phyloP scores from a whole-genome alignment of 2,113 vertebrate species.

The Tiliqua scincoides region DNA sequence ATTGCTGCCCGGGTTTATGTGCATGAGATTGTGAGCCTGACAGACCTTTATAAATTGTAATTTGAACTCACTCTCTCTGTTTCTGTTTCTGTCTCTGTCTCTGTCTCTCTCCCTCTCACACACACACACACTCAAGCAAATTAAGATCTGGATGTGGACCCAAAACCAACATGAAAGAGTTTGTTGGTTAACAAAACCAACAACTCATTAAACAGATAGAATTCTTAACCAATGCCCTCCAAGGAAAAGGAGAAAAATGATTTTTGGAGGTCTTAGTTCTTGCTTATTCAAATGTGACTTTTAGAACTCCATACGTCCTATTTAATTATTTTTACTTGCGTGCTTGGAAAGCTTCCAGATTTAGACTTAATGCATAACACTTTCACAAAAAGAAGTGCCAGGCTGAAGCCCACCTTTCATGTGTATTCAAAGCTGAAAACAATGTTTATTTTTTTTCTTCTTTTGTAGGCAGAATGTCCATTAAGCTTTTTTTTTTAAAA shows the following conservation, averaged over 20 bases:
- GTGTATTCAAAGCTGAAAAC: slow-evolving; percentile 22
- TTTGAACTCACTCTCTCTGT: no score
- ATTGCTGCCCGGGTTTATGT: background rate
- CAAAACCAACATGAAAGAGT: no score
- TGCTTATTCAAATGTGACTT: background rate
- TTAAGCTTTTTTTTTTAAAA: background rate
- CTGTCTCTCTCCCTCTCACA: no score
- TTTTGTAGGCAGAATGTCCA: slow-evolving; percentile 3
- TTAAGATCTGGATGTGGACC: background rate
- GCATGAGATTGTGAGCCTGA: background rate
- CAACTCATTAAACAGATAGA: slow-evolving; percentile 8
- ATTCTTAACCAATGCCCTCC: background rate
- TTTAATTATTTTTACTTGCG: slow-evolving; percentile 44
- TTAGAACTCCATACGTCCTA: slow-evolving; percentile 5
- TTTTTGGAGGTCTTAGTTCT: slow-evolving; percentile 18
- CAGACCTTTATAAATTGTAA: background rate
- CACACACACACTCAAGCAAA: background rate
- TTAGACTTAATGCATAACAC: background rate
- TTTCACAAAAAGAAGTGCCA: background rate
- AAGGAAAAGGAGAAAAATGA: background rate
- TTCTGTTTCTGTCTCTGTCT: no score
- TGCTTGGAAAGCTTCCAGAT: slow-evolving; percentile 10
- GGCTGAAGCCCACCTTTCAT: background rate
- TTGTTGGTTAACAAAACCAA: no score
- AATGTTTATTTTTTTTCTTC: background rate